phyloP scores from a whole-genome alignment of 2,113 vertebrate species.

The Spea bombifrons region DNA sequence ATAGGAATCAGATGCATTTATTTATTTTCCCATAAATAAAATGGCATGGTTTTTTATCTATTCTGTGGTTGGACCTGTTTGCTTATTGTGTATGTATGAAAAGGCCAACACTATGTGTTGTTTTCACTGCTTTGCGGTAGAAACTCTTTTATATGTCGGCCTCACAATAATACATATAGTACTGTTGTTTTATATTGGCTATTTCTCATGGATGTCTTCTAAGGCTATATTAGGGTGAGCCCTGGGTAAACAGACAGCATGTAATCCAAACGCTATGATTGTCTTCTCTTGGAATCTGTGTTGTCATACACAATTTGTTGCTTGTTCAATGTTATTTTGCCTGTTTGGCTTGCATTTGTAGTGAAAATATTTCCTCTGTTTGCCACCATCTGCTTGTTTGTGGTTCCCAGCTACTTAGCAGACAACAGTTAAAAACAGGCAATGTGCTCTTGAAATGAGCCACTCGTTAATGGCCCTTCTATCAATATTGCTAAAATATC shows the following conservation, averaged over 20 bases:
- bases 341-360: constrained; percentile 22
- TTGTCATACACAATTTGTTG: constrained; percentile 34
- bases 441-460: too few species aligned
- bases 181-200: constrained; percentile 25
- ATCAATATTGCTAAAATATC: too few species aligned
- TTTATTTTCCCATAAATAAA: constrained; percentile 44
- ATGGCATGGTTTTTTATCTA: constrained; percentile 8
- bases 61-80: not conserved
- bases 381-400: constrained; percentile 37
- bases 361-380: constrained; percentile 35
- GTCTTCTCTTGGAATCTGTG: constrained; percentile 23
- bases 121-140: constrained; percentile 23
- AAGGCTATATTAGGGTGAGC: constrained; percentile 24
- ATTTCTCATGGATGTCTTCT: constrained; percentile 22
- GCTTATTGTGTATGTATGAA: constrained; percentile 6
- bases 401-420: constrained; percentile 30
- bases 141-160: constrained; percentile 17
- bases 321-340: constrained; percentile 25
- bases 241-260: constrained; percentile 36
- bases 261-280: constrained; percentile 5
- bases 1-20: constrained; percentile 1
- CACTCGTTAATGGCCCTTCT: too few species aligned
- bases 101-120: constrained; percentile 1
- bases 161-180: constrained; percentile 8
- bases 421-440: too few species aligned